A percentile compares a stretch with the other conserved stretches of the same genome.
Conservation (phyloP, 2,113 vertebrate genomes). For the Strix aluco region DNA sequence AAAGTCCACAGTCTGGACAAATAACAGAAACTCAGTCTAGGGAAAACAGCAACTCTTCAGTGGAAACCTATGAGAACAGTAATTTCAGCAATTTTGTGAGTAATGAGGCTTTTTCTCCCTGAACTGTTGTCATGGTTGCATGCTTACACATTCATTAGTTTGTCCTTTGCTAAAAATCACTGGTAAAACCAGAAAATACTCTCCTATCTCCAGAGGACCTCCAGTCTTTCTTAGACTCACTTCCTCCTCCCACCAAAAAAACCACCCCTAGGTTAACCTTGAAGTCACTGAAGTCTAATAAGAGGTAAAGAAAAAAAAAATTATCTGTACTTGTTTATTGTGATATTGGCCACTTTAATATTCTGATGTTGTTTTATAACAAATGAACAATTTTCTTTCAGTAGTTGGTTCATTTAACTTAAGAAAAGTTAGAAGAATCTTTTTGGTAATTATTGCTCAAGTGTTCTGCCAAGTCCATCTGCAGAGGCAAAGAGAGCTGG, state of each 20-base stretch:
- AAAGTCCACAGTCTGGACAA: not conserved
- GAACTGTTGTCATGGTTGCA: conserved; percentile 57
- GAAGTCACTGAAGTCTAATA: not conserved
- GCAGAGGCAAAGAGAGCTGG: conserved; percentile 26
- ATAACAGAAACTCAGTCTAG: not conserved
- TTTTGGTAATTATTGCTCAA: not conserved
- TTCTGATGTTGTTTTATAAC: not conserved
- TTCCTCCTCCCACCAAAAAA: not conserved
- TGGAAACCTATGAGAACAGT: conserved; percentile 29
- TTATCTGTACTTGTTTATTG: not conserved
- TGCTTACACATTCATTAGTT: conserved; percentile 55
- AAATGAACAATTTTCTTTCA: conserved; percentile 15
- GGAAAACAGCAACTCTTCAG: conserved; percentile 9
- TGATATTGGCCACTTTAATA: not conserved
- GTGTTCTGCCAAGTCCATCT: conserved; percentile 15
- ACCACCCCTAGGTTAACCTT: not conserved
- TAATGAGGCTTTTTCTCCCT: conserved; percentile 62
- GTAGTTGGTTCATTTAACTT: not conserved
- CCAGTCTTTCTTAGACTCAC: not conserved
- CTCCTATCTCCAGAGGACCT: not conserved
- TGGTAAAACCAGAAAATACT: conserved; percentile 3
- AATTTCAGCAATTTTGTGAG: conserved; percentile 57
- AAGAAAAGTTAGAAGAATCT: conserved; percentile 1
- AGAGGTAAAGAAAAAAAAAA: not conserved
- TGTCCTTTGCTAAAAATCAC: conserved; percentile 46